Percentiles rank a stretch among this genome's conserved stretches.
phyloP scores from a whole-genome alignment of 92 coral and sea anemone genomes.

The Parazoanthus darwini region DNA sequence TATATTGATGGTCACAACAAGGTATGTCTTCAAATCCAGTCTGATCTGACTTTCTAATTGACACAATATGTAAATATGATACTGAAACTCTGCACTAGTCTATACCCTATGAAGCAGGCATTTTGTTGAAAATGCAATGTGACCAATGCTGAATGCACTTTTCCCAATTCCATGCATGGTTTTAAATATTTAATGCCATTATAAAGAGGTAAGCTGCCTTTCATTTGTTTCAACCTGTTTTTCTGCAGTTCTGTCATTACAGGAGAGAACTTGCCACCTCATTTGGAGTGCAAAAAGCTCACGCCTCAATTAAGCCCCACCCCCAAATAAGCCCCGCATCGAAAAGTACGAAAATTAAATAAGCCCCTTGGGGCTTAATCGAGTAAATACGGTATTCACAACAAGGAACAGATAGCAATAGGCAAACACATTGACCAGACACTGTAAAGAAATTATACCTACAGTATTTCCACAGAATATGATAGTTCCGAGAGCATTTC shows the following conservation, averaged over 20 bases:
- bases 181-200: constrained; percentile 1
- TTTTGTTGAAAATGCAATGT: not conserved
- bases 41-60: not conserved
- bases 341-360: too few species aligned
- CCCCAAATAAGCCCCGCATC: too few species aligned
- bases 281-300: not conserved
- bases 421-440: too few species aligned
- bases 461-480: too few species aligned
- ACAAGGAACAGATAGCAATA: too few species aligned
- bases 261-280: too few species aligned
- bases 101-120: not conserved
- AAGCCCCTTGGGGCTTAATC: too few species aligned
- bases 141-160: constrained; percentile 5
- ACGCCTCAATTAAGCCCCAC: too few species aligned
- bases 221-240: not conserved
- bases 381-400: too few species aligned
- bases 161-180: constrained; percentile 1
- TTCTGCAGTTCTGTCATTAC: too few species aligned
- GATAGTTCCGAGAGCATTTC: too few species aligned
- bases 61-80: not conserved
- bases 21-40: constrained; percentile 2
- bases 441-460: not conserved
- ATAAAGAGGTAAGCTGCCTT: constrained; percentile 1
- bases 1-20: not conserved
- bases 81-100: not conserved